Base-by-base conservation (phyloP, 2,888 invertebrate species). In the Toxonevra muliebris region DNA sequence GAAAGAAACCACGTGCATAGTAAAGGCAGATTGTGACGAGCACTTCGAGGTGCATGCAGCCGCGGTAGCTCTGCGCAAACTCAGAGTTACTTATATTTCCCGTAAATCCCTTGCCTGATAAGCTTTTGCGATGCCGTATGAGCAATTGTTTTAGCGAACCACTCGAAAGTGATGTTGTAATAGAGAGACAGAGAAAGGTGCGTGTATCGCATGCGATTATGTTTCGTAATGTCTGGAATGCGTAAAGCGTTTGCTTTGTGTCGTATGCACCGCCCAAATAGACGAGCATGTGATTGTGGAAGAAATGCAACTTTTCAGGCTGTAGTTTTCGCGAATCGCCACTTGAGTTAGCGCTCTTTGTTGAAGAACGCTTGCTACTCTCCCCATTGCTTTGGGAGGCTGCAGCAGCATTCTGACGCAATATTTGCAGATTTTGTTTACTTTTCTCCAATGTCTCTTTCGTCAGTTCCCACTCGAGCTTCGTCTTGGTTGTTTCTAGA, bases 221-320 rank as follows among this genome's bases (percentile, higher is more conserved):
- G 76, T 91, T 91, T 70, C 91, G 89, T n/a, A 94, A 83, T 0
- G 92, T 91, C 69, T 90, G 89, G 71, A 95, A 86, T 9, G 92
- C 91, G 79, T 94, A 94, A 0, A 93, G 85, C 0, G 85, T 90
- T 76, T 92, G 88, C 67, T 89, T 88, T 0, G 91, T 90, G 81
- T 95, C 94, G 77, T 92, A 93, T 17, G 92, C 90, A 71, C 92
- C 92, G 71, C 92, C 92, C 75, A 90, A 90, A 80, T 95, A 95
- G 2, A 96, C 86, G 53, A 95, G 87, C 86, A 96, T 89, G 80
- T 95, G 95, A 20, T 93, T 92, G 81, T 95, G 95, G 68, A 93
- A 89, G 48, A 93, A 87, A 59, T 84, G 79, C 2, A 79, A 73
- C 43, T 74, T 72, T 57, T 72, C 73, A 11, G 53, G 54, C 57